Base-by-base conservation (phyloP, 2,113 vertebrate species). In the Chrysemys picta region DNA sequence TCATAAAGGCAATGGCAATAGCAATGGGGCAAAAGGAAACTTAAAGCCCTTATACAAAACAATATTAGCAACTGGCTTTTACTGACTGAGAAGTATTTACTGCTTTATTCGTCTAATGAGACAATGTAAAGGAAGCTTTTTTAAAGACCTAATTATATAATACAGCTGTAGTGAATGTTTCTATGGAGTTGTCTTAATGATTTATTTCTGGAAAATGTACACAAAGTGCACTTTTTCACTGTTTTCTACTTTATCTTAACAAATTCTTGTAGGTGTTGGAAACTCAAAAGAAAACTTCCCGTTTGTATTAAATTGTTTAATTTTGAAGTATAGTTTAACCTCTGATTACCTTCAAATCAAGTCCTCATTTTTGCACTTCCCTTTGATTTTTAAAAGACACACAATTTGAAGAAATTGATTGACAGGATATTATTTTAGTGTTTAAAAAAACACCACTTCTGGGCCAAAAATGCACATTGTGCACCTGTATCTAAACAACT, bases 1-100 rank as follows among this genome's bases (percentile, higher is more conserved):
- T 89, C 88, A 59, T 53, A 80, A 54, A 93, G n/a, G n/a, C n/a
- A n/a, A n/a, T n/a, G 95, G 47, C 85, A 31, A 27, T 95, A 16
- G 47, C 92, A 93, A 79, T 52, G 76, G n/a, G 65, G 72, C 1
- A 2, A 49, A 90, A n/a, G 56, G 85, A 89, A 86, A 54, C 16
- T n/a, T 21, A 47, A 10, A 80, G 5, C 21, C 24, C 53, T 92
- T 0, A 25, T 96, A 87, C 0, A 0, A 53, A 80, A 56, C 3
- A 8, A 4, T 21, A 14, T 76, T 90, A 92, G 84, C 47, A 79
- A 81, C 78, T 76, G 42, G 11, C 92, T 31, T 80, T 31, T 90
- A 10, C 82, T 87, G 76, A 54, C 78, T 72, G 38, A 3, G 10
- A 87, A 95, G 88, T 62, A 8, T 80, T 75, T 87, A 10, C 17